Evolutionary conservation across 2,888 invertebrate genomes (phyloP).

Genomic region (Zonitis immaculata): DNA sequence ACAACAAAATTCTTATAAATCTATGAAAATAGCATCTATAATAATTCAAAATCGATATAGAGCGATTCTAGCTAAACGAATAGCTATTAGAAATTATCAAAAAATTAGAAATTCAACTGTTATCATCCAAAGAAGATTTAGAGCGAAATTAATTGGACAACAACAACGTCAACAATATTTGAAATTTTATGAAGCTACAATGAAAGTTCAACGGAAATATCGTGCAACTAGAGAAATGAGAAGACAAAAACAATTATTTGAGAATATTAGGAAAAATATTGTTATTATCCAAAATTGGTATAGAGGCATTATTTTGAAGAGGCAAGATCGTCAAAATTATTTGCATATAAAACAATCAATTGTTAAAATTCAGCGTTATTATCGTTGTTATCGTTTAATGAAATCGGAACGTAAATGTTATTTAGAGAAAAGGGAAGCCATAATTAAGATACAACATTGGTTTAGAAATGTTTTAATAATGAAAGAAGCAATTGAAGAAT

Average conservation of each 20-base stretch:
- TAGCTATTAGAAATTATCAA: not conserved
- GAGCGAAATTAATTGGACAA: not conserved
- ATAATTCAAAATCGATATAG: conserved; percentile 6
- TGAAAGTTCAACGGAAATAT: not conserved
- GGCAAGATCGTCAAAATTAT: conserved; percentile 36
- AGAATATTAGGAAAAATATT: conserved; percentile 35
- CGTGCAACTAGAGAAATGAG: not conserved
- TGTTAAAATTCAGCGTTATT: conserved; percentile 13
- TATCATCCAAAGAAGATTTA: not conserved
- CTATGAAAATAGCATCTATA: conserved; percentile 5
- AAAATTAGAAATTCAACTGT: not conserved
- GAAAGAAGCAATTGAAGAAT: conserved; percentile 28
- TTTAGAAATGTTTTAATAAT: conserved; percentile 21
- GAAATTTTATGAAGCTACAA: not conserved
- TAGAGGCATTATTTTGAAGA: conserved; percentile 37
- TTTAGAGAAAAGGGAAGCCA: conserved; percentile 3
- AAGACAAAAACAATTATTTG: conserved; percentile 37
- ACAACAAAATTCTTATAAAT: conserved; percentile 17
- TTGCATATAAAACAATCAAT: conserved; percentile 32
- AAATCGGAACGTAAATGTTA: conserved; percentile 23
- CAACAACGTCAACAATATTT: not conserved
- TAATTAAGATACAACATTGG: not conserved
- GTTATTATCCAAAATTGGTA: conserved; percentile 50
- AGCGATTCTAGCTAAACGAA: not conserved
- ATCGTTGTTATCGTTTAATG: conserved; percentile 9